Base-by-base conservation (phyloP, 2,113 vertebrate genomes). In the Aspiorhynchus laticeps region DNA sequence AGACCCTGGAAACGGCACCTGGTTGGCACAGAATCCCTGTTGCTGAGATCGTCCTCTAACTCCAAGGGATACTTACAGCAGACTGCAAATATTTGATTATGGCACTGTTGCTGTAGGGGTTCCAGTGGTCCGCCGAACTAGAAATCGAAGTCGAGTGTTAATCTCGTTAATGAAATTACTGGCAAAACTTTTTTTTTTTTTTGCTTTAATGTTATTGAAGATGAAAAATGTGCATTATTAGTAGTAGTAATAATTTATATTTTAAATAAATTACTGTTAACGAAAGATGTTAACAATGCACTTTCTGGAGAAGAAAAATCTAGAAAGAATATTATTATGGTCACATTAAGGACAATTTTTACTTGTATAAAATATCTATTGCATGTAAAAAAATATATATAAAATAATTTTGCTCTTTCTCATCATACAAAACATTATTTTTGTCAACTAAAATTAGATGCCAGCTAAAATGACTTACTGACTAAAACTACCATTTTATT, bases 61-160 rank as follows among this genome's bases (percentile, higher is more conserved):
- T 82, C 83, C 43, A 69, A 83, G 82, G 77, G 84, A 85, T 88
- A 65, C 63, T 73, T 65, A 38, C 41, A 46, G 53, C 24, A 51
- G 7, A 76, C 73, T 76, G 74, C 53, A 87, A 89, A 74, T 84
- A 86, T 53, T 79, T 75, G 87, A 85, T 86, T 88, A 84, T 51
- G 26, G 28, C 75, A 43, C 85, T 80, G 85, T 87, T 89, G 67
- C 85, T 84, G 63, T 69, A 77, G 87, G 63, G 19, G 41, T 61
- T 63, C 24, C 33, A 8, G 74, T 48, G 73, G 56, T 15, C 51
- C 2, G 53, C 69, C 17, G 28, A 83, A 33, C 48, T 73, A 73
- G 19, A 75, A 61, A 61, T n/a, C 24, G 8, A 59, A 59, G 24
- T 59, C 7, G 53, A 43, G 38, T 12, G 38, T 14, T 74, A 10